phyloP scores from a whole-genome alignment of 2,113 vertebrate species.

The Enhydra lutris region DNA sequence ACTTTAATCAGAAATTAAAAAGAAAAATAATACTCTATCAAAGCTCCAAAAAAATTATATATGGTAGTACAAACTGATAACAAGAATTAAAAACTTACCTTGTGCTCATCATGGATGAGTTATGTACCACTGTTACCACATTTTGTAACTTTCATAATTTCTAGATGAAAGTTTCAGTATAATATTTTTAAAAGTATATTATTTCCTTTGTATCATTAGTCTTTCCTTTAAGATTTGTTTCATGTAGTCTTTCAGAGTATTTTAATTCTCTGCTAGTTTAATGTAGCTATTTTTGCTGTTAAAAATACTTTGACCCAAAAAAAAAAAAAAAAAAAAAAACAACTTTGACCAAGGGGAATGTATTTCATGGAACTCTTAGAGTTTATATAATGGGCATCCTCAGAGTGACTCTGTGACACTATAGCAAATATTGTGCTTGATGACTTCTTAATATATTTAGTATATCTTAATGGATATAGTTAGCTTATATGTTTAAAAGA shows the following conservation, averaged over 20 bases:
- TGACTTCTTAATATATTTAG: neutral
- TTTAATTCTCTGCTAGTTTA: constrained; percentile 8
- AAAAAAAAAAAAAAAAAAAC: neutral
- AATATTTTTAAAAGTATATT: neutral
- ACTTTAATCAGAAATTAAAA: constrained; percentile 18
- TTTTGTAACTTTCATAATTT: constrained; percentile 1
- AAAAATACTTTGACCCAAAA: neutral
- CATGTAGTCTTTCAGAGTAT: neutral
- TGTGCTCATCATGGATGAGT: neutral
- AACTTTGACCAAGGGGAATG: neutral
- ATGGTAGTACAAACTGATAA: neutral
- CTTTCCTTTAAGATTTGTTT: neutral
- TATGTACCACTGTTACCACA: neutral
- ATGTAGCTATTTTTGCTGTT: neutral
- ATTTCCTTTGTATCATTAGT: constrained; percentile 19
- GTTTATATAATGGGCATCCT: neutral
- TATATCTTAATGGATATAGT: neutral
- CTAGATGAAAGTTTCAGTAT: neutral
- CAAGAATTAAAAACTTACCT: neutral
- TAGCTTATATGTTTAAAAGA: constrained; percentile 2
- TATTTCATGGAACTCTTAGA: neutral
- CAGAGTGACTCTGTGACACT: neutral
- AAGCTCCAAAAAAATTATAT: neutral
- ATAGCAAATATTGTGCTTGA: neutral
- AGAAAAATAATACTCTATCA: neutral